These are phyloP conservation scores for Drosophila chauvacae DNA, from an alignment of 1,140 invertebrate genomes.

Conservation along the genomic window DNA sequence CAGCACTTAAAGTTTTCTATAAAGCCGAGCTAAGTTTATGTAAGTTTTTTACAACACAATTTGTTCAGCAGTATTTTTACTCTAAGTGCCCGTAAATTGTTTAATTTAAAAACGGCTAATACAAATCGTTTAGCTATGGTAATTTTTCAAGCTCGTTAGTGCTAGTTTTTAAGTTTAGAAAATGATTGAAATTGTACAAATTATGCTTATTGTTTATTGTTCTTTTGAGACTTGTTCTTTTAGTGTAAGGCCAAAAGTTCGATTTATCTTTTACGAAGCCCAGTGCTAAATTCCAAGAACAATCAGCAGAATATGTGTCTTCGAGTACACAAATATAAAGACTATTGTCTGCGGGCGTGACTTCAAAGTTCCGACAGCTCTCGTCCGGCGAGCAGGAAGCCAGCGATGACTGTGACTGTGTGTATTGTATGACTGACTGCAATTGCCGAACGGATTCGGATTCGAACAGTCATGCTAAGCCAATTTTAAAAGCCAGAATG, in stretches of 20 bases:
- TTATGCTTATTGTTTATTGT: background rate
- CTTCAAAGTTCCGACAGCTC: constrained; percentile 36
- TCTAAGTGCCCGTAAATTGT: background rate
- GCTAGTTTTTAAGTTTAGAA: background rate
- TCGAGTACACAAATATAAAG: constrained; percentile 14
- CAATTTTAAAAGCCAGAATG: constrained; percentile 25
- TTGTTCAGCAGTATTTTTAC: background rate
- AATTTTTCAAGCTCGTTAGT: background rate
- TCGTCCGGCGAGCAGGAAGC: constrained; percentile 33
- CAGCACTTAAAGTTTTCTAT: background rate
- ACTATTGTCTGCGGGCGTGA: constrained; percentile 36
- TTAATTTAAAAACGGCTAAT: constrained; percentile 4
- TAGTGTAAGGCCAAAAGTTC: constrained; percentile 3
- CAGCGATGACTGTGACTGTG: constrained; percentile 23
- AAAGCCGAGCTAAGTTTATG: background rate
- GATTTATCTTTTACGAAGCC: constrained; percentile 20
- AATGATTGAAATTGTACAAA: background rate
- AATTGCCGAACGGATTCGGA: constrained; percentile 23
- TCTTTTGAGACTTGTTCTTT: background rate
- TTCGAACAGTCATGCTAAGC: constrained; percentile 48
- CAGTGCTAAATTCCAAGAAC: constrained; percentile 13
- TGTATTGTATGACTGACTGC: constrained; percentile 28
- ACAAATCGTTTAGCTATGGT: background rate
- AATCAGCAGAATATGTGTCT: constrained; percentile 23
- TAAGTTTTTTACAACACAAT: background rate